These are phyloP conservation scores for Pelusios castaneus DNA, from an alignment of 2,113 vertebrate genomes.

Conservation along the genomic window DNA sequence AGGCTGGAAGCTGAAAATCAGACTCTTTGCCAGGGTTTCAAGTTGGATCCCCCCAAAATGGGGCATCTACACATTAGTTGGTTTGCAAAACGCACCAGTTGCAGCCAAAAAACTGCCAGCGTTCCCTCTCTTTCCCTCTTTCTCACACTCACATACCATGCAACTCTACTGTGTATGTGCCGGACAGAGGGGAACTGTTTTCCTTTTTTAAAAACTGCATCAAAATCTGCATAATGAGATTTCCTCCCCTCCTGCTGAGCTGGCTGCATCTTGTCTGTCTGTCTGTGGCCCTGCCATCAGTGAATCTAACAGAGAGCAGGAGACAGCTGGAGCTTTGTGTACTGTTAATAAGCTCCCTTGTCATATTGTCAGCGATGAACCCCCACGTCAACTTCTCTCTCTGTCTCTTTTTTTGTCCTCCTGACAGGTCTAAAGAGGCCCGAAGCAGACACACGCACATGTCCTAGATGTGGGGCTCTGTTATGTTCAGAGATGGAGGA, in stretches of 20 bases:
- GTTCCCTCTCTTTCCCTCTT: too few species aligned
- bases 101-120: too few species aligned
- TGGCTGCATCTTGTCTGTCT: background rate
- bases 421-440: background rate
- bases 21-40: background rate
- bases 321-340: background rate
- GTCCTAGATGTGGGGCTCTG: background rate
- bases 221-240: background rate
- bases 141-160: background rate
- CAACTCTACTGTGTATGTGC: background rate
- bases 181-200: background rate
- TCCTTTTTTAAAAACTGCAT: background rate
- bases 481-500: background rate
- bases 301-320: background rate
- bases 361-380: background rate
- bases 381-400: background rate
- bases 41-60: background rate
- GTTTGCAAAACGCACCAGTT: background rate
- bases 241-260: background rate
- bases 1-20: background rate
- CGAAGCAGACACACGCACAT: background rate
- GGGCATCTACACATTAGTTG: background rate
- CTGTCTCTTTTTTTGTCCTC: background rate
- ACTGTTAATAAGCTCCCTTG: background rate
- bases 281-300: background rate